phyloP scores from a whole-genome alignment of 35 echinoderm and acorn worm genomes.

The Antedon bifida region DNA sequence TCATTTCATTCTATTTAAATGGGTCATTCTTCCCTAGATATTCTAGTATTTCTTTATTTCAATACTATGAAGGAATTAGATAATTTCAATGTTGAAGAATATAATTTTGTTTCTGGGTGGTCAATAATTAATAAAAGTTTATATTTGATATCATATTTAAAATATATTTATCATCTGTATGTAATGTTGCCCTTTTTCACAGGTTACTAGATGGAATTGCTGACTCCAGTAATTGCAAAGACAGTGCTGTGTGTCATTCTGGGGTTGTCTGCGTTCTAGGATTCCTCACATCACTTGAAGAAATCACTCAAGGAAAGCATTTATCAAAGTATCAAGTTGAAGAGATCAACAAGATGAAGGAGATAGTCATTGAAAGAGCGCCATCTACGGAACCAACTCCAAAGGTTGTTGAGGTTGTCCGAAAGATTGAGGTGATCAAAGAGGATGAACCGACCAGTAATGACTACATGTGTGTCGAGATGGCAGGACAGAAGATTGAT shows the following conservation, averaged over 20 bases:
- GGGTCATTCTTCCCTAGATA: too few relatives aligned
- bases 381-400: background rate
- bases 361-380: background rate
- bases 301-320: constrained; percentile 66
- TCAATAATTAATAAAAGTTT: too few relatives aligned
- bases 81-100: too few relatives aligned
- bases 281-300: constrained; percentile 63
- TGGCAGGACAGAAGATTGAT: background rate
- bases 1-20: background rate
- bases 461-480: constrained; percentile 8
- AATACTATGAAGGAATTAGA: too few relatives aligned
- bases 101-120: too few relatives aligned
- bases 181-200: too few relatives aligned
- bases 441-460: background rate
- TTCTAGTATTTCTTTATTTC: too few relatives aligned
- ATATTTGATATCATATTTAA: too few relatives aligned
- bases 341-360: constrained; percentile 17
- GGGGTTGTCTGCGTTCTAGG: constrained; percentile 80
- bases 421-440: background rate
- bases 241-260: constrained; percentile 58
- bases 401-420: background rate
- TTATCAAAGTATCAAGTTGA: constrained; percentile 57
- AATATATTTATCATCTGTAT: too few relatives aligned
- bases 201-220: constrained; percentile 89
- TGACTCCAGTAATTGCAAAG: constrained; percentile 54